Percentiles rank a stretch among this genome's conserved stretches.
These are phyloP conservation scores for Acanthopagrus latus DNA, from an alignment of 2,797 vertebrate species.

Conservation along the genomic window DNA sequence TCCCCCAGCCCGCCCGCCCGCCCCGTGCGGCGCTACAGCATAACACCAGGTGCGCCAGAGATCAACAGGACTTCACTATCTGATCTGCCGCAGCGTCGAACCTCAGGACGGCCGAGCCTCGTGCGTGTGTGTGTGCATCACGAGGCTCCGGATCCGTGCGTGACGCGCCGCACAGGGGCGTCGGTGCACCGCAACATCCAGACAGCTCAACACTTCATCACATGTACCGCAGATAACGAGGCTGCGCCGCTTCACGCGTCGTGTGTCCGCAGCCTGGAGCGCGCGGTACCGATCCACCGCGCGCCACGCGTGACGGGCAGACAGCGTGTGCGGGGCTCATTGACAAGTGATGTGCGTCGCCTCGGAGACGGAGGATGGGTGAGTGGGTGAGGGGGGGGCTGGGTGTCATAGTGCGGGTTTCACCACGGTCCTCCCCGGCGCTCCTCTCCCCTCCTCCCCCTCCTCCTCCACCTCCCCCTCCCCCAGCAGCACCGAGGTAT, in stretches of 20 bases:
- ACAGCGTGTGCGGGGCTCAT: conserved; percentile 19
- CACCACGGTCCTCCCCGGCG: conserved; percentile 71
- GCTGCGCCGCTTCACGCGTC: neutral
- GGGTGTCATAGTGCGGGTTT: conserved; percentile 82
- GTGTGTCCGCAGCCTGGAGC: neutral
- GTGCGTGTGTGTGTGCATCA: conserved; percentile 1
- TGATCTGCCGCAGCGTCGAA: conserved; percentile 63
- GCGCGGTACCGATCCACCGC: neutral
- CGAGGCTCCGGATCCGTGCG: conserved; percentile 2
- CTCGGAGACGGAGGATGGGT: conserved; percentile 25
- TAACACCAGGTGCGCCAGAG: conserved; percentile 58
- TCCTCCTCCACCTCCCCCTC: conserved; percentile 39
- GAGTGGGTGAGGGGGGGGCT: conserved; percentile 5
- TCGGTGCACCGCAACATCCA: neutral
- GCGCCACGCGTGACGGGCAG: conserved; percentile 27
- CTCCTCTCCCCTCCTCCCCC: conserved; percentile 12
- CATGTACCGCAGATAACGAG: too few relatives aligned
- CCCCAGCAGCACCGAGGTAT: conserved; percentile 37
- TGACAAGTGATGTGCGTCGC: conserved; percentile 32
- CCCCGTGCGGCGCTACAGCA: conserved; percentile 15
- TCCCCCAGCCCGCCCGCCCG: neutral
- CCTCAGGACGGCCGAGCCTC: conserved; percentile 6
- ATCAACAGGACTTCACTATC: conserved; percentile 43
- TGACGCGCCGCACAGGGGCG: conserved; percentile 33
- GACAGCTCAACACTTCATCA: neutral